phyloP scores from a whole-genome alignment of 2,113 vertebrate species.

The Seriola quinqueradiata region DNA sequence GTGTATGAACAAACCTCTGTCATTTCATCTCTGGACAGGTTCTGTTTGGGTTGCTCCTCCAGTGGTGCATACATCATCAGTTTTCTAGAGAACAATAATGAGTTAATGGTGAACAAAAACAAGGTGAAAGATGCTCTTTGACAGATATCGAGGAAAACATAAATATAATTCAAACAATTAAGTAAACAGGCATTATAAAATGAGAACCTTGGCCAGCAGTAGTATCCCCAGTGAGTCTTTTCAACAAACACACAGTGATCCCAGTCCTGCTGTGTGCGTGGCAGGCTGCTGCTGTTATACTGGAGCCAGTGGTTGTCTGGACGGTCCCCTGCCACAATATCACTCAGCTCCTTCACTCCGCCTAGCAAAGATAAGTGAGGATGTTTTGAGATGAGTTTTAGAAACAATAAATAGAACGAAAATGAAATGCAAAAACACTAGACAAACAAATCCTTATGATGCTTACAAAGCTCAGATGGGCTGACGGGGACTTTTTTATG shows the following conservation, averaged over 20 bases:
- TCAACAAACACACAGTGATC: slow-evolving; percentile 92
- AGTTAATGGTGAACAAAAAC: not conserved
- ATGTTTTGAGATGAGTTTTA: not conserved
- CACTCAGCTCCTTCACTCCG: slow-evolving; percentile 76
- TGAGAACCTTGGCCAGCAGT: slow-evolving; percentile 92
- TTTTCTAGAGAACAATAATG: slow-evolving; percentile 81
- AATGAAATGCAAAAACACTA: not conserved
- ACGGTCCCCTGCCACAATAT: slow-evolving; percentile 89
- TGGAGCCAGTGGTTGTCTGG: slow-evolving; percentile 95
- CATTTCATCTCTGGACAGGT: slow-evolving; percentile 90
- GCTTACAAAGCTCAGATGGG: slow-evolving; percentile 91
- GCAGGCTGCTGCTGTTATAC: slow-evolving; percentile 90
- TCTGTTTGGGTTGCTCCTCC: slow-evolving; percentile 92
- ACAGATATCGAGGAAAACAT: not conserved
- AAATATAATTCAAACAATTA: not conserved
- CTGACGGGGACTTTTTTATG: slow-evolving; percentile 93
- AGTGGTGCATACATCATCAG: slow-evolving; percentile 91
- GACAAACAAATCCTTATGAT: not conserved
- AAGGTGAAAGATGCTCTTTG: not conserved
- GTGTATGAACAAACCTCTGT: slow-evolving; percentile 86
- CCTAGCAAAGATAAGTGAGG: slow-evolving; percentile 73
- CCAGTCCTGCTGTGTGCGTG: slow-evolving; percentile 91
- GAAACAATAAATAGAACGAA: not conserved
- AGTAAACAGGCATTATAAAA: slow-evolving; percentile 1
- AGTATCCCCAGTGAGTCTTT: slow-evolving; percentile 99